Evolutionary conservation across 2,888 invertebrate species (phyloP), one percentile per base, ranked within the genome.

Genomic region (Rhodophaea formosa): DNA sequence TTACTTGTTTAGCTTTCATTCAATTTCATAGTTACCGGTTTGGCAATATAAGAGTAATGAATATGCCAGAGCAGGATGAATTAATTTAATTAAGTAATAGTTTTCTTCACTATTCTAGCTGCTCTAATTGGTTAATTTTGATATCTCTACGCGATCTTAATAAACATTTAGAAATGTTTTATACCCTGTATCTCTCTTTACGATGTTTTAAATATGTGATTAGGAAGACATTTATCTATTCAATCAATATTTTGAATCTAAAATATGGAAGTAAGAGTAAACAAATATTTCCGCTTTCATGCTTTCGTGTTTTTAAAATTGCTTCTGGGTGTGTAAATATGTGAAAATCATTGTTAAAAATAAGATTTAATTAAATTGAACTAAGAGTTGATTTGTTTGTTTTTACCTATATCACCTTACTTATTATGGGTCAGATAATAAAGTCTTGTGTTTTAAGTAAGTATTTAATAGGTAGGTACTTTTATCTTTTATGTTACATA

Each of bases 321-420:
- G 82, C 84, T 84, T 84, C 70, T 81, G 69, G 70, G 67, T 79
- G 79, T 83, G 82, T 73, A 80, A 73, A 77, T 64, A 74, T 75
- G 68, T 74, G 67, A 68, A 71, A 67, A 73, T 65, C 71, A 73
- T 72, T 79, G 74, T 78, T 77, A 74, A 69, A 23, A 57, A 60
- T 67, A 67, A 66, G 56, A 55, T 66, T 66, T 66, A 52, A 75
- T 64, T 71, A 71, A 72, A 68, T 53, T 53, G 10, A 62, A 62
- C 43, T 61, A 61, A 58, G 60, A 60, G 68, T 69, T 69, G 35
- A 55, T 44, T 12, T 23, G 44, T 42, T 46, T 46, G 23, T 57
- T 59, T 56, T 62, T 58, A n/a, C n/a, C n/a, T n/a, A 59, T 58
- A 56, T 47, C 17, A 8, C 30, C 16, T 17, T 3, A 43, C 8